Evolutionary conservation across 2,113 vertebrate species (phyloP), one percentile per base, ranked within the genome.

Genomic region (Beaufortia kweichowensis): DNA sequence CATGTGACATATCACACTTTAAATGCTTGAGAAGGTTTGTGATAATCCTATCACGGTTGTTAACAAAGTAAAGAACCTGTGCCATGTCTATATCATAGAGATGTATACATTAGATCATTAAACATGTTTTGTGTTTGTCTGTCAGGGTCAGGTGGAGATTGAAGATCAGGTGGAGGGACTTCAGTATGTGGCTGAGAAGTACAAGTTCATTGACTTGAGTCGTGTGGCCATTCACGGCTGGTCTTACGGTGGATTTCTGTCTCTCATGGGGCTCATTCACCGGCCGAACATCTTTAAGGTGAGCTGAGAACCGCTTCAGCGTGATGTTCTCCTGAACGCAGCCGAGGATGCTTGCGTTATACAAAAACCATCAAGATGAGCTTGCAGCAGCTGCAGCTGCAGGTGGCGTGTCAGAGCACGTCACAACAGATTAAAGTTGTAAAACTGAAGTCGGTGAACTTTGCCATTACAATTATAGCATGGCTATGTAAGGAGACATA

Each of bases 101-200:
- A n/a, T n/a, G n/a, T n/a, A n/a, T n/a, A n/a, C n/a, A n/a, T n/a
- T n/a, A n/a, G n/a, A n/a, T n/a, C n/a, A n/a, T n/a, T n/a, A n/a
- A n/a, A n/a, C n/a, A n/a, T n/a, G n/a, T n/a, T n/a, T 24, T 62
- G 24, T 59, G 19, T 39, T 10, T 4, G 3, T 50, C 10, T 69
- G 67, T 60, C 35, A 98, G 96, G 96, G 96, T 69, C 96, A 98
- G 84, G 96, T 98, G 85, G 96, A 98, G 89, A 97, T 98, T 0
- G 95, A 97, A 84, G 96, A 98, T 90, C 96, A 98, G 90, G 96
- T 98, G 85, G 96, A 98, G 84, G 96, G 96, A 61, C 88, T 98
- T 83, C 93, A 97, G 88, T 98, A 94, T 0, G 96, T 97, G 82
- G 94, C 96, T 0, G 93, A 97, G 83, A 96, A 95, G 89, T 98